phyloP scores from a whole-genome alignment of 2,797 vertebrate species.

The Epinephelus awoara region DNA sequence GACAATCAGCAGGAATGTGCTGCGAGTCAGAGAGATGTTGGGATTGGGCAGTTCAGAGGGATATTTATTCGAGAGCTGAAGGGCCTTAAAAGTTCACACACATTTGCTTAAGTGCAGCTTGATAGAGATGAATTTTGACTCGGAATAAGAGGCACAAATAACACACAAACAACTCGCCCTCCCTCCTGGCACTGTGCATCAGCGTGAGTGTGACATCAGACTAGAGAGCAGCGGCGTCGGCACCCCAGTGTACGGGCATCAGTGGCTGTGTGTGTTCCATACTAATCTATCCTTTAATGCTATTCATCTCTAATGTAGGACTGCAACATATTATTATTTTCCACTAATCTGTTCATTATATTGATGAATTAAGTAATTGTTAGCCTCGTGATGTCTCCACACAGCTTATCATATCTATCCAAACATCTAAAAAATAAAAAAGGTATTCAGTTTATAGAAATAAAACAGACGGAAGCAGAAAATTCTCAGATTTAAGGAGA shows the following conservation, averaged over 20 bases:
- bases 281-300: not conserved
- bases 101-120: not conserved
- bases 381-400: too few relatives aligned
- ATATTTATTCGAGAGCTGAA: not conserved
- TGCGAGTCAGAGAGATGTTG: constrained; percentile 15
- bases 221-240: constrained; percentile 45
- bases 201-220: constrained; percentile 61
- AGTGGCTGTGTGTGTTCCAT: not conserved
- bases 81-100: not conserved
- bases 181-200: constrained; percentile 29
- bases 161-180: constrained; percentile 32
- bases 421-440: not conserved
- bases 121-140: constrained; percentile 13
- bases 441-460: not conserved
- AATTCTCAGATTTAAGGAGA: not conserved
- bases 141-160: constrained; percentile 6
- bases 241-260: constrained; percentile 29
- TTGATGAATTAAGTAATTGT: not conserved
- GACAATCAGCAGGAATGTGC: constrained; percentile 57
- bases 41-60: not conserved
- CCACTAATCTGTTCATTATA: constrained; percentile 2
- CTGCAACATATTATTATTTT: not conserved
- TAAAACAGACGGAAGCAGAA: not conserved
- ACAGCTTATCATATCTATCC: not conserved
- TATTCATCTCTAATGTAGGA: not conserved